Evolutionary conservation across 2,797 vertebrate species (phyloP), one percentile per base, ranked within the genome.

Genomic region (Typhlichthys eigenmanni): DNA sequence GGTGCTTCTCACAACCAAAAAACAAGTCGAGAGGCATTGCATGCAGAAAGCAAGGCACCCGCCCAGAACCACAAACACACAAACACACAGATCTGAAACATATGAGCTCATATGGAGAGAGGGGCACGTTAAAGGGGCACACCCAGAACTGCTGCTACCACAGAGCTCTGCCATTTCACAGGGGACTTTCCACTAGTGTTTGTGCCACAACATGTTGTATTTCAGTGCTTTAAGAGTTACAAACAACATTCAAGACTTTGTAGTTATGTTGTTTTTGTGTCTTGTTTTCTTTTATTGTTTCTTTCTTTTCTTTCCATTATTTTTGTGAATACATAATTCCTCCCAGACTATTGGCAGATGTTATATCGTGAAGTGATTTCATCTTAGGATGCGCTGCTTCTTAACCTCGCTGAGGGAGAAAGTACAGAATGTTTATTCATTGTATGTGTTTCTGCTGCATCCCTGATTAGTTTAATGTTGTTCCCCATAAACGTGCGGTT

Each of bases 31-130:
- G 85, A 87, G 85, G 71, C 80, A 84, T 88, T 83, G 76, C 83
- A 85, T 88, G 89, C 69, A 88, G 78, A 84, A 86, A 89, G 76
- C 81, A 84, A 76, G 84, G 90, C 84, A 91, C 84, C 91, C 91
- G 66, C 92, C 91, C 91, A 92, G 86, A 92, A 92, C 92, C 91
- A 90, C 92, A 93, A 91, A 91, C 88, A 86, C 82, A 91, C 76
- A 85, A 89, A 86, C 84, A 80, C 79, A 80, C 78, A 89, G 67
- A 88, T 88, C 85, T 87, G 88, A 92, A 89, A 90, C 87, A 78
- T 77, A 86, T 87, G 88, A 87, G 81, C 87, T 91, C 88, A 90
- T 85, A 87, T 69, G 11, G 78, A 55, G 64, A 87, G 83, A 86
- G 86, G 82, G 84, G 80, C 79, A 82, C 73, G 52, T 64, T 58